Evolutionary conservation across 2,888 invertebrate genomes (phyloP), one percentile per base, ranked within the genome.

Genomic region (Hesperia comma): DNA sequence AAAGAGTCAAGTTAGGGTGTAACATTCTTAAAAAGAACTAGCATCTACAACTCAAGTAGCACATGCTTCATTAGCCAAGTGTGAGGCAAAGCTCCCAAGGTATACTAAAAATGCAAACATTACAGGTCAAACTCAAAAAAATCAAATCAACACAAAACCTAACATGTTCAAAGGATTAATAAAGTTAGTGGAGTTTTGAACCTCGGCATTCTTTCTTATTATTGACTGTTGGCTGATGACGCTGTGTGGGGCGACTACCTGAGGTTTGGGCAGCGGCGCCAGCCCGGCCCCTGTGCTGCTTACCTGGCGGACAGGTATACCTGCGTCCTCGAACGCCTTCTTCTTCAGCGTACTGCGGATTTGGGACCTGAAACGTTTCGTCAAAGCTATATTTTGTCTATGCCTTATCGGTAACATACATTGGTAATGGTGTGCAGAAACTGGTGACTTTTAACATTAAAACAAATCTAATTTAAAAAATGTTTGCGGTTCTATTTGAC

Each of bases 271-370:
- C 70, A 85, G 86, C 77, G 81, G 83, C 69, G 78, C 74, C 73
- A 78, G 83, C 72, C 85, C 85, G 67, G 91, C 86, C 72, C 93
- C 90, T 49, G 93, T 88, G 76, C 93, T 93, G 84, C 93, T 94
- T 77, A 95, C 94, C 87, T 94, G 94, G 73, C 95, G 92, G 17
- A 95, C 94, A 64, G 96, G 96, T 75, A 97, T 94, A 70, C 97
- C 97, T 70, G 97, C 97, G 80, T 97, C 97, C 83, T 97, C 97
- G 82, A 97, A 97, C 0, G 97, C 96, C 82, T 97, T 97, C 87
- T 97, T 97, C 88, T 97, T 97, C 67, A 97, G 84, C 0, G 97
- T 97, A 51, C 96, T 95, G 69, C 96, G 94, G 74, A 98, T 98
- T 90, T 98, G 98, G 4, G 96, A 95, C 72, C 98, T 98, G 88